Conservation (phyloP, 1,140 invertebrate species). For the Dysdera silvatica region DNA sequence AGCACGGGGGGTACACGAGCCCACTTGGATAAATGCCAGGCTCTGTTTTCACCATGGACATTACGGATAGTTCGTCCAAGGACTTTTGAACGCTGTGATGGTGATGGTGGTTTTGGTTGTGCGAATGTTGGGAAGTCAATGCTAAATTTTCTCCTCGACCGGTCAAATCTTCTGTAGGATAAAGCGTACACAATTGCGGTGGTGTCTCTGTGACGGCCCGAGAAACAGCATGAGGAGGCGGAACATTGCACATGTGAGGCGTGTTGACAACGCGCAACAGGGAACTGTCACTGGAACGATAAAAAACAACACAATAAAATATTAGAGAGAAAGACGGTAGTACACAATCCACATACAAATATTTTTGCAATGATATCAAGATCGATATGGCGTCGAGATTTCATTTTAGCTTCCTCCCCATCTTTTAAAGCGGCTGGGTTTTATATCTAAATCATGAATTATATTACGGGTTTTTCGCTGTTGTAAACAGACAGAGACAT, state of each 20-base stretch:
- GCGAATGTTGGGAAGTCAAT: not conserved
- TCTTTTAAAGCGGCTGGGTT: too few relatives aligned
- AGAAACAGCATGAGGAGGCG: not conserved
- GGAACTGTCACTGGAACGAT: conserved; percentile 15
- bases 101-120: conserved; percentile 1
- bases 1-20: conserved; percentile 12
- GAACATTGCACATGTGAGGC: conserved; percentile 1
- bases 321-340: not conserved
- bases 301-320: not conserved
- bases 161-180: too few relatives aligned
- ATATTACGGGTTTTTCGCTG: too few relatives aligned
- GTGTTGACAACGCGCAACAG: conserved; percentile 13
- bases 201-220: too few relatives aligned
- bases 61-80: conserved; percentile 26
- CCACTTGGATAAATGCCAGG: conserved; percentile 18
- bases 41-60: conserved; percentile 28
- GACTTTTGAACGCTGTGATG: conserved; percentile 6
- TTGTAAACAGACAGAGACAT: too few relatives aligned
- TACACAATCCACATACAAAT: not conserved
- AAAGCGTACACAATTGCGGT: too few relatives aligned
- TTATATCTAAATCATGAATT: too few relatives aligned
- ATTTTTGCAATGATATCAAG: too few relatives aligned
- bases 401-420: too few relatives aligned
- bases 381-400: too few relatives aligned
- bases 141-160: too few relatives aligned